phyloP scores from a whole-genome alignment of 2,888 invertebrate genomes.

The Lasioglossum oenotherae region DNA sequence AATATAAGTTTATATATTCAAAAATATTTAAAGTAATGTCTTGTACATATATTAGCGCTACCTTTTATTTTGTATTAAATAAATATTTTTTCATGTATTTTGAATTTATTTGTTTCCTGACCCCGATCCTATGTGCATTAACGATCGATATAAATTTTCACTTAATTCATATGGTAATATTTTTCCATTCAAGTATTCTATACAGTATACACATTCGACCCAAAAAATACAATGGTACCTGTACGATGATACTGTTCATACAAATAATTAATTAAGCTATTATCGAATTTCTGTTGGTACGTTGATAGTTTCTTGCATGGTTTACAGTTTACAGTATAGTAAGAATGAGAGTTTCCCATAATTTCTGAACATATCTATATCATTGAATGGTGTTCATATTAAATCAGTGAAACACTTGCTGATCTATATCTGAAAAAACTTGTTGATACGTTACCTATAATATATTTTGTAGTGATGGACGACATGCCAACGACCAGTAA shows the following conservation, averaged over 20 bases:
- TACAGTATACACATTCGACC: background rate
- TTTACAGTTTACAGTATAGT: constrained; percentile 12
- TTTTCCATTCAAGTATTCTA: background rate
- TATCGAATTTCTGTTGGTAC: background rate
- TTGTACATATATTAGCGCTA: constrained; percentile 69
- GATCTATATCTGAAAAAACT: constrained; percentile 10
- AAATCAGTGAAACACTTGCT: constrained; percentile 23
- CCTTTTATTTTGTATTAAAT: constrained; percentile 80
- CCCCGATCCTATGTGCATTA: constrained; percentile 61
- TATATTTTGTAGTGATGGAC: constrained; percentile 79
- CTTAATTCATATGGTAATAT: background rate
- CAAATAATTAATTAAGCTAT: background rate
- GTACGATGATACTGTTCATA: background rate
- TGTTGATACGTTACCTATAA: constrained; percentile 63
- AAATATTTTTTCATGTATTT: constrained; percentile 78
- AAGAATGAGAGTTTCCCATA: constrained; percentile 1
- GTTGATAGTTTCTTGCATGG: constrained; percentile 18
- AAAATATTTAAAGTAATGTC: constrained; percentile 51
- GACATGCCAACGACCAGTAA: constrained; percentile 65
- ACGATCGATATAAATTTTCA: constrained; percentile 1
- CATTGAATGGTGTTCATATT: constrained; percentile 15
- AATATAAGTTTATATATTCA: constrained; percentile 56
- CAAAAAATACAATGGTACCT: background rate
- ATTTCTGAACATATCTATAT: constrained; percentile 24
- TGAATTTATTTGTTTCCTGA: constrained; percentile 78